Conservation (phyloP, 37 sponge, comb jelly and placozoan genomes). For the Oscarella lobularis region DNA sequence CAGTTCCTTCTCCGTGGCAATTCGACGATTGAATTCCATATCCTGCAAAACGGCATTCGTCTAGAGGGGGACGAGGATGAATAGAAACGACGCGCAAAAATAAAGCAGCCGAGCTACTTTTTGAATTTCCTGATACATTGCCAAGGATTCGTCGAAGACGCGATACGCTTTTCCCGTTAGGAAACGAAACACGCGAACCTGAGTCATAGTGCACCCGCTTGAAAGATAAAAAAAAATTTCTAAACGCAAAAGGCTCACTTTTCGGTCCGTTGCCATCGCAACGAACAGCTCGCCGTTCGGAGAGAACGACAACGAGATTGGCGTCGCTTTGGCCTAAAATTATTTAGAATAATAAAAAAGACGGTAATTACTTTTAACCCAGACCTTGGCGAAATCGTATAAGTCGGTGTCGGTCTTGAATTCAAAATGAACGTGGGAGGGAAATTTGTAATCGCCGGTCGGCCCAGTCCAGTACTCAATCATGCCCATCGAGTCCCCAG, state of each 20-base stretch:
- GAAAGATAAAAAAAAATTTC: not conserved
- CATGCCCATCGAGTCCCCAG: constrained; percentile 75
- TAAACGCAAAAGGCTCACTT: constrained; percentile 13
- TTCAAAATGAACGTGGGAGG: constrained; percentile 50
- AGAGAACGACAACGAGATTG: constrained; percentile 50
- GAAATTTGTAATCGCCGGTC: constrained; percentile 39
- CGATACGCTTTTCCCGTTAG: constrained; percentile 70
- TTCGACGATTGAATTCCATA: constrained; percentile 85
- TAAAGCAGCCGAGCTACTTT: constrained; percentile 26
- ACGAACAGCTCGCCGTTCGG: constrained; percentile 77
- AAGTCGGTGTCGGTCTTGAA: constrained; percentile 93
- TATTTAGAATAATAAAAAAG: not conserved
- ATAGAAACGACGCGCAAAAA: not conserved
- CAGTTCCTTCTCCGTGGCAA: constrained; percentile 80
- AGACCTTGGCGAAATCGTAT: constrained; percentile 77
- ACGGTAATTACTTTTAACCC: not conserved
- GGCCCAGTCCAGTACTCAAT: constrained; percentile 90
- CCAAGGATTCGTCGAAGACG: constrained; percentile 70
- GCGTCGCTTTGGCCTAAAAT: constrained; percentile 42
- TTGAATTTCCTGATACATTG: constrained; percentile 54
- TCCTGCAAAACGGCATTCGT: constrained; percentile 32
- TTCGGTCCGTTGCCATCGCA: constrained; percentile 66
- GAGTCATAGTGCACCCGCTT: not conserved
- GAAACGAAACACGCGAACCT: constrained; percentile 77
- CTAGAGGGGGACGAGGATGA: no score